Base-by-base conservation (phyloP, 2,888 invertebrate species). In the Pammene aurita region DNA sequence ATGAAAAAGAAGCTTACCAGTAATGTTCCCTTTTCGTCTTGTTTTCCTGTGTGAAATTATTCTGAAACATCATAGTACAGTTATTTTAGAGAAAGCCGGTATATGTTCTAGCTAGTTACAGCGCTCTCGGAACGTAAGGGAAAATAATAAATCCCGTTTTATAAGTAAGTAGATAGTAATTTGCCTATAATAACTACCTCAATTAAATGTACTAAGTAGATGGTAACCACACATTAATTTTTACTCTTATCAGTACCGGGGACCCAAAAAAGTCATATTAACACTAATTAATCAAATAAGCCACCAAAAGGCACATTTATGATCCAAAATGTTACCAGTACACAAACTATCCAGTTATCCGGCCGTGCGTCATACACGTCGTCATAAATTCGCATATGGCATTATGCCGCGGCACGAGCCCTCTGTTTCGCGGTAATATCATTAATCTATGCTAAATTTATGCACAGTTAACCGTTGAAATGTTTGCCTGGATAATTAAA, bases 401-500 rank as follows among this genome's bases (percentile, higher is more conserved):
- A 61, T 73, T 83, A 80, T 82, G 81, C 82, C 73, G 44, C 57
- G 71, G 73, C 84, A 83, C 76, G 83, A 66, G 73, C 74, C 73
- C 70, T 73, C 73, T 76, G 77, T 76, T 72, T 73, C 74, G 76
- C 67, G 79, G 80, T 82, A 80, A 83, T 82, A 78, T 81, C 80
- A 81, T 84, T 84, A 83, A 83, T 83, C 84, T 78, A 71, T 72
- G 74, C 77, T 78, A 79, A 84, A 83, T 84, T 80, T 83, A 84
- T 83, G 82, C 83, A 76, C 78, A 80, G 82, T 80, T 80, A 80
- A 79, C 72, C 73, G 71, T 54, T 65, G 71, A 50, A 72, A 72
- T 70, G 66, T 71, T 72, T 71, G 67, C 71, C 44, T 42, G 18
- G 34, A 60, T 65, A 60, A 69, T 65, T 64, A 42, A 60, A 63